Evolutionary conservation across 2,888 invertebrate genomes (phyloP).

Genomic region (Nomada ruficornis): DNA sequence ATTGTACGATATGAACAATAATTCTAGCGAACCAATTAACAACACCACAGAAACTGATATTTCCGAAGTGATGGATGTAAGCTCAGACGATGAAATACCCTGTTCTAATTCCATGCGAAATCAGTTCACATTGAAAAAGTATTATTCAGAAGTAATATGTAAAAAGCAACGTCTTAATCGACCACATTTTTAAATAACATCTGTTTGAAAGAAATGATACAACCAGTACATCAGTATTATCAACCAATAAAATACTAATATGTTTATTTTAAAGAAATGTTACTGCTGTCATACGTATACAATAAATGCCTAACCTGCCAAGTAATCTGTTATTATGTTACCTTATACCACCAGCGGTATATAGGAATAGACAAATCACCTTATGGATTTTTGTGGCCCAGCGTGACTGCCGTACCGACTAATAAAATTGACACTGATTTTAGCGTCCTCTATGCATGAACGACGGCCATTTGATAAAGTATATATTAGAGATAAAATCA

Average conservation of each 20-base stretch:
- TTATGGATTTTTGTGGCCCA: too few species aligned
- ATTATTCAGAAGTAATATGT: conserved; percentile 9
- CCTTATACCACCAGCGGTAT: too few species aligned
- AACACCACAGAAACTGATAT: not conserved
- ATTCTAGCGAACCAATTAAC: not conserved
- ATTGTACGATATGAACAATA: conserved; percentile 3
- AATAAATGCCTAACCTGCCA: not conserved
- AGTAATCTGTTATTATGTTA: too few species aligned
- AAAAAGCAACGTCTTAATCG: not conserved
- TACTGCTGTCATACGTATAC: not conserved
- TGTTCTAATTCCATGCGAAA: not conserved
- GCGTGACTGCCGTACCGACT: too few species aligned
- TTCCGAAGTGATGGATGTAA: not conserved
- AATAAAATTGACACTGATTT: too few species aligned
- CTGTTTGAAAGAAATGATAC: not conserved
- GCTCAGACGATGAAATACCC: conserved; percentile 39
- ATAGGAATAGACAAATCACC: too few species aligned
- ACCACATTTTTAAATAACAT: not conserved
- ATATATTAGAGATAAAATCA: too few species aligned
- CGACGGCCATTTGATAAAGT: too few species aligned
- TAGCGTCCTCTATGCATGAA: too few species aligned
- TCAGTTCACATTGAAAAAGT: conserved; percentile 10
- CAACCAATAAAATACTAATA: not conserved
- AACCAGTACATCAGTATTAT: not conserved
- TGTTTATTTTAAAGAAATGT: not conserved